Conservation (phyloP, 2,797 vertebrate genomes). For the Neosalanx taihuensis region DNA sequence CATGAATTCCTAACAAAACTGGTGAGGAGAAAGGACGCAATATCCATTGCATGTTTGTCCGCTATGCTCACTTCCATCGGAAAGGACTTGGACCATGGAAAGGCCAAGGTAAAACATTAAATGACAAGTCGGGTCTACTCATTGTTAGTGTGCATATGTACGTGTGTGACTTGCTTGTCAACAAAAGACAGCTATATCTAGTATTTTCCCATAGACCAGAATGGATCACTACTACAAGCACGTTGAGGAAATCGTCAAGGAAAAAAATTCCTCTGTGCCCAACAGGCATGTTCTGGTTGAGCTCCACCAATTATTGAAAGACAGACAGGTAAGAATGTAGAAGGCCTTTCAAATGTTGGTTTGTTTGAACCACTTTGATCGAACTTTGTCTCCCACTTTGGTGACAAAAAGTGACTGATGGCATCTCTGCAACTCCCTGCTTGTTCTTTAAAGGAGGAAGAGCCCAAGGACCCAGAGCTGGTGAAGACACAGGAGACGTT, state of each 20-base stretch:
- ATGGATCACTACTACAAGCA: no score
- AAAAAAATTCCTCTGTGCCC: no score
- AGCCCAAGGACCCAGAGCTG: slow-evolving; percentile 71
- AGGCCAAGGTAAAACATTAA: neutral
- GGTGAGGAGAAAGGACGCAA: neutral
- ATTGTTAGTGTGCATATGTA: neutral
- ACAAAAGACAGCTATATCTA: no score
- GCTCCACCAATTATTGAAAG: neutral
- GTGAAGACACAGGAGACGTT: slow-evolving; percentile 82
- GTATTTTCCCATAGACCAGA: no score
- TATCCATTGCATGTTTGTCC: slow-evolving; percentile 1
- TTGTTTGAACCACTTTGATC: neutral
- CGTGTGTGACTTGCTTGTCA: no score
- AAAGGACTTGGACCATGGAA: neutral
- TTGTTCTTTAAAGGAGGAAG: slow-evolving; percentile 27
- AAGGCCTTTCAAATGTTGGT: neutral
- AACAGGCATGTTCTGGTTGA: no score
- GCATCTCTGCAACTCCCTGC: neutral
- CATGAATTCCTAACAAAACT: neutral
- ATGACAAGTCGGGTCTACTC: neutral
- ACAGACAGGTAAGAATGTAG: neutral
- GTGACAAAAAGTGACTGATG: no score
- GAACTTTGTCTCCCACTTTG: neutral
- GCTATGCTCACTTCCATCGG: neutral
- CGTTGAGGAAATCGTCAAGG: no score